Percentiles rank a stretch among this genome's conserved stretches.
Evolutionary conservation across 2,888 invertebrate genomes (phyloP).

Genomic region (Chironomus tentans): DNA sequence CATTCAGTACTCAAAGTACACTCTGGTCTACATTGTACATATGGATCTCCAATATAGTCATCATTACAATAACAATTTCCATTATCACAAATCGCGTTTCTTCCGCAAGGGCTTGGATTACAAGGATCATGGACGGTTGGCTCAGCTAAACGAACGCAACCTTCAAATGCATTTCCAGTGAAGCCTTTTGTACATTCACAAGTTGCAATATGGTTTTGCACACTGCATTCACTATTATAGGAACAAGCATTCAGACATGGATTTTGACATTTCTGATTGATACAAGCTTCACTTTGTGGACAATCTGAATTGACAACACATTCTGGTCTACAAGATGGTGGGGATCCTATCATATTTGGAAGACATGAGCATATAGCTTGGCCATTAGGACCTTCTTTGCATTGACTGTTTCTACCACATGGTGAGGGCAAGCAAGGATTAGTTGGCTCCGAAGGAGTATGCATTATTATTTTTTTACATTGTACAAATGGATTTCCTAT

Average conservation of each 20-base stretch:
- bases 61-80: conserved; percentile 58
- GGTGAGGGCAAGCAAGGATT: conserved; percentile 62
- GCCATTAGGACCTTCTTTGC: conserved; percentile 53
- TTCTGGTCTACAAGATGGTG: conserved; percentile 68
- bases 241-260: conserved; percentile 69
- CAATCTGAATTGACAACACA: conserved; percentile 73
- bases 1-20: conserved; percentile 62
- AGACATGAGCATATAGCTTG: conserved; percentile 69
- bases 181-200: conserved; percentile 55
- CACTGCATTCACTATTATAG: conserved; percentile 53
- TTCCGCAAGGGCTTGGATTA: conserved; percentile 61
- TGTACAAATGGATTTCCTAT: conserved; percentile 60
- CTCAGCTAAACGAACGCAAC: conserved; percentile 40
- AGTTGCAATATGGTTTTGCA: conserved; percentile 57
- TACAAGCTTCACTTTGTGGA: conserved; percentile 58
- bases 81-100: conserved; percentile 59
- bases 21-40: conserved; percentile 59
- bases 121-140: conserved; percentile 48
- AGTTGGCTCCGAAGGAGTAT: conserved; percentile 34
- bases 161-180: conserved; percentile 54
- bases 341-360: conserved; percentile 60
- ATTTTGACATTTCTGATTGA: conserved; percentile 65
- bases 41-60: conserved; percentile 62
- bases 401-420: conserved; percentile 67
- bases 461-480: conserved; percentile 42